Percentiles rank a stretch among this genome's conserved stretches.
These are phyloP conservation scores for Drosophila tripunctata DNA, from an alignment of 2,888 invertebrate genomes.

Conservation along the genomic window DNA sequence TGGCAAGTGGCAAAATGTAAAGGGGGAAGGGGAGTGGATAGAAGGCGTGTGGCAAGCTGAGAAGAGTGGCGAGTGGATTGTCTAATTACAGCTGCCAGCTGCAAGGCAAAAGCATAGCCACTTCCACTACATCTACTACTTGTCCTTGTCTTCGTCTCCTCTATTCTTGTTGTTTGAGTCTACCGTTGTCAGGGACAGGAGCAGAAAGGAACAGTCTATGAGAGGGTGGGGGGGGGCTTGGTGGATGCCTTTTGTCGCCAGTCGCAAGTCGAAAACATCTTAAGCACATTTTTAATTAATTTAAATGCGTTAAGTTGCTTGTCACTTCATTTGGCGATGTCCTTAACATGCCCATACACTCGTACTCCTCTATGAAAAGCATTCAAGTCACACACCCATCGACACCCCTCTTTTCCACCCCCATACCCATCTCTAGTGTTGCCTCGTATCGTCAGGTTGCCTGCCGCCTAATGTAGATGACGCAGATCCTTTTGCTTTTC, in stretches of 20 bases:
- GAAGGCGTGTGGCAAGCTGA: constrained; percentile 48
- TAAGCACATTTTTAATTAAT: constrained; percentile 79
- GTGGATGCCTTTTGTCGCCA: constrained; percentile 54
- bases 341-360: constrained; percentile 48
- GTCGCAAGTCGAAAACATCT: constrained; percentile 68
- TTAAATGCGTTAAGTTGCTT: constrained; percentile 79
- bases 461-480: constrained; percentile 31
- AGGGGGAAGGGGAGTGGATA: not conserved
- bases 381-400: constrained; percentile 5
- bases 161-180: constrained; percentile 31
- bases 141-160: constrained; percentile 17
- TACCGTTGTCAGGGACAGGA: constrained; percentile 57
- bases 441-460: constrained; percentile 29
- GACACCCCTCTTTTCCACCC: not conserved
- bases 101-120: constrained; percentile 44
- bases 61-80: constrained; percentile 70
- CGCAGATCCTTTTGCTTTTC: constrained; percentile 16
- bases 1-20: not conserved
- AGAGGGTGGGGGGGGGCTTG: not conserved
- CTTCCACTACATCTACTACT: constrained; percentile 15
- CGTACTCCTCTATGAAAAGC: not conserved
- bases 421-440: not conserved
- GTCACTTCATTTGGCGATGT: constrained; percentile 75
- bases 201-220: not conserved
- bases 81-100: constrained; percentile 78